Percentiles rank a stretch among this genome's conserved stretches.
These are phyloP conservation scores for Tachystola acroxantha DNA, from an alignment of 2,888 invertebrate genomes.

Conservation along the genomic window DNA sequence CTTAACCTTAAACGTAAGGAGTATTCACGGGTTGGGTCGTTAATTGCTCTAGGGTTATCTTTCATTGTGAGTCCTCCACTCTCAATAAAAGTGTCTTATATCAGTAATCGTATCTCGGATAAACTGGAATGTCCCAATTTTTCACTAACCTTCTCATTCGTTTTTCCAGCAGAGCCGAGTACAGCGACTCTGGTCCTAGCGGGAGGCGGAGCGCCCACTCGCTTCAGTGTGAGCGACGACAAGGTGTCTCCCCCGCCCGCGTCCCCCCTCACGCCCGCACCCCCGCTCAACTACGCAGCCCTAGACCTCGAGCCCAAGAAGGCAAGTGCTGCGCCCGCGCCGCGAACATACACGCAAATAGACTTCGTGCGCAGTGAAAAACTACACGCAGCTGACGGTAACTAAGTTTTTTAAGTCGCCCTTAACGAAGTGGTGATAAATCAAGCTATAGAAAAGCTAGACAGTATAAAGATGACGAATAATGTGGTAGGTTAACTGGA, in stretches of 20 bases:
- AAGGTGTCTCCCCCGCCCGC: constrained; percentile 9
- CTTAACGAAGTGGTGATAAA: no score
- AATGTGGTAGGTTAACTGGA: no score
- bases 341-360: constrained; percentile 87
- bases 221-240: constrained; percentile 27
- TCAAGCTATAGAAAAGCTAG: no score
- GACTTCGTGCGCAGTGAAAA: constrained; percentile 80
- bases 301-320: constrained; percentile 61
- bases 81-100: no score
- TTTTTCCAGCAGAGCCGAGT: constrained; percentile 3
- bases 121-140: no score
- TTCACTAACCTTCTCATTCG: no score
- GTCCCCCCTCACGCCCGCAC: constrained; percentile 9
- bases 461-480: no score
- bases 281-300: constrained; percentile 59
- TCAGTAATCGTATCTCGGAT: no score
- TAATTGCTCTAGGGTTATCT: no score
- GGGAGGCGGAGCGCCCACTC: constrained; percentile 18
- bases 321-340: constrained; percentile 49
- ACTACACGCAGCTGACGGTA: constrained; percentile 2
- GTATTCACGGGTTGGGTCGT: neutral
- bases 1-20: no score
- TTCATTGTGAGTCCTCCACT: no score
- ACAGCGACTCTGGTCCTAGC: constrained; percentile 17
- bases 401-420: neutral